phyloP scores from a whole-genome alignment of 1,140 invertebrate genomes.

The Apis laboriosa region DNA sequence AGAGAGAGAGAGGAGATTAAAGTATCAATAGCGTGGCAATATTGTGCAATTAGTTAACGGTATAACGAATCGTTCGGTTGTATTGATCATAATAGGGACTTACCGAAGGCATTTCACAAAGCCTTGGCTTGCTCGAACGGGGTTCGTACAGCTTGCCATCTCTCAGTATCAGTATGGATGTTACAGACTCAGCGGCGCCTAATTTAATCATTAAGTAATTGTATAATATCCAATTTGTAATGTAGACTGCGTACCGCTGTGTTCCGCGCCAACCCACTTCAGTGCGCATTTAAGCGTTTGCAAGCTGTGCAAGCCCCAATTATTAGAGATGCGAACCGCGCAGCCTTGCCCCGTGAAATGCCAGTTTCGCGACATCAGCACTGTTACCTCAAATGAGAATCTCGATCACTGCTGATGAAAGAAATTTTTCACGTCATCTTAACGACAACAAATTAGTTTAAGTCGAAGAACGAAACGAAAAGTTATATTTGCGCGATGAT shows the following conservation, averaged over 20 bases:
- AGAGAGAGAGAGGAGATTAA: no score
- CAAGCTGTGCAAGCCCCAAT: conserved; percentile 48
- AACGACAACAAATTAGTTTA: no score
- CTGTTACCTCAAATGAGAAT: not conserved
- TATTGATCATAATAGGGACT: not conserved
- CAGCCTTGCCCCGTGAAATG: not conserved
- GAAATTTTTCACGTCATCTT: not conserved
- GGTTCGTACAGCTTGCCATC: conserved; percentile 25
- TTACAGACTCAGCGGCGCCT: conserved; percentile 47
- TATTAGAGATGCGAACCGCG: conserved; percentile 48
- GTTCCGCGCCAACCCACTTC: conserved; percentile 50
- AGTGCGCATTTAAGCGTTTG: conserved; percentile 53
- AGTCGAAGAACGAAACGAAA: no score
- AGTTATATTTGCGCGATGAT: no score
- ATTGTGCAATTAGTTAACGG: not conserved
- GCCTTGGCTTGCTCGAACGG: not conserved
- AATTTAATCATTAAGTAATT: conserved; percentile 65
- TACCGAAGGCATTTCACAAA: conserved; percentile 18
- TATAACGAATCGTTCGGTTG: not conserved
- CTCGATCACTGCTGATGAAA: not conserved
- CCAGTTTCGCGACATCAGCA: conserved; percentile 10
- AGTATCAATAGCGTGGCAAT: not conserved
- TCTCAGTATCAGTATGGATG: conserved; percentile 6
- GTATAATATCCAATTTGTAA: conserved; percentile 64
- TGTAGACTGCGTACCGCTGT: conserved; percentile 53